phyloP scores from a whole-genome alignment of 2,113 vertebrate species.

The Onychorhynchus coronatus region DNA sequence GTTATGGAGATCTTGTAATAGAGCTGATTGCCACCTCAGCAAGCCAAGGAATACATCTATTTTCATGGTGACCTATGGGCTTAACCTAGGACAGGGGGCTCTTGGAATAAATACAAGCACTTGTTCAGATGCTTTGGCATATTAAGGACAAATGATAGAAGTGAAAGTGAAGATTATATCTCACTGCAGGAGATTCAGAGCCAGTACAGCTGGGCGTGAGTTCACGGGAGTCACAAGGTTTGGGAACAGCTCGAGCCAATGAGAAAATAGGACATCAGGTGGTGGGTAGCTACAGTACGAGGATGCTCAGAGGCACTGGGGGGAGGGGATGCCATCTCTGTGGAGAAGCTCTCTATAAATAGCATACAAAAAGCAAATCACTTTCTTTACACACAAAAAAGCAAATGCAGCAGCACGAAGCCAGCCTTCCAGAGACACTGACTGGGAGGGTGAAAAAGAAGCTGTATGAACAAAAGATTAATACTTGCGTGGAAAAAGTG shows the following conservation, averaged over 20 bases:
- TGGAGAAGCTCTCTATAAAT: constrained; percentile 53
- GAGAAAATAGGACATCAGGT: constrained; percentile 67
- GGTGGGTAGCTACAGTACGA: neutral
- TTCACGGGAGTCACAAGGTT: constrained; percentile 38
- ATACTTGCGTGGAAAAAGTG: neutral
- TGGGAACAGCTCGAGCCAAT: constrained; percentile 60
- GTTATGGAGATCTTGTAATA: neutral
- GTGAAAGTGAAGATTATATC: constrained; percentile 37
- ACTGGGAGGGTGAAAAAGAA: neutral
- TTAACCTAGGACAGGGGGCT: neutral
- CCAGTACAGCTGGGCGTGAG: neutral
- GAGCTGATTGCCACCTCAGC: neutral
- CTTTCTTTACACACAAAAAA: constrained; percentile 27
- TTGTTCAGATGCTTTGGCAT: neutral
- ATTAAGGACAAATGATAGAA: constrained; percentile 24
- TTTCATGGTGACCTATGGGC: neutral
- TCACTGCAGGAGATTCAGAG: constrained; percentile 17
- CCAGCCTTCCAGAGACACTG: neutral
- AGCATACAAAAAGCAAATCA: constrained; percentile 41
- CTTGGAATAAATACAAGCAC: neutral
- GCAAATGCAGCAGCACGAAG: neutral
- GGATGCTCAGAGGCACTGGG: neutral
- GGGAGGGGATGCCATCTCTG: constrained; percentile 4
- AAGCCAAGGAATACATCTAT: neutral
- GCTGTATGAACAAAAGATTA: neutral